These are phyloP conservation scores for Acyrthosiphon pisum DNA, from an alignment of 1,140 invertebrate genomes.

Conservation along the genomic window DNA sequence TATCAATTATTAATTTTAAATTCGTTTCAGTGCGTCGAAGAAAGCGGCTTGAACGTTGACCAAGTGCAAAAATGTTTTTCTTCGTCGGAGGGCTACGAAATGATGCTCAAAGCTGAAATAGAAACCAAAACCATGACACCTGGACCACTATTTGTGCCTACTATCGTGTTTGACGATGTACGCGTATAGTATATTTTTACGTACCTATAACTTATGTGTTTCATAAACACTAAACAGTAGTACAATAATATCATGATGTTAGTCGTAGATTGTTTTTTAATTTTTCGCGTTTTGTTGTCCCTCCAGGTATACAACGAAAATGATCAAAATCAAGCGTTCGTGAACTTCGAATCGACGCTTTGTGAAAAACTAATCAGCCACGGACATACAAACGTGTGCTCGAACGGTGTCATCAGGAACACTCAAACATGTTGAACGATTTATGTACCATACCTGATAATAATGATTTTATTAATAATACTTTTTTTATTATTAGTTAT, in stretches of 20 bases:
- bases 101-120: conserved; percentile 35
- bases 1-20: neutral
- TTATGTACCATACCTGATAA: neutral
- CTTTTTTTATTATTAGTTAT: neutral
- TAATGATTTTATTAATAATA: neutral
- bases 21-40: conserved; percentile 34
- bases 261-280: neutral
- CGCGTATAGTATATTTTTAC: neutral
- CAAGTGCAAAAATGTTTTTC: neutral
- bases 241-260: neutral
- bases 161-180: conserved; percentile 44
- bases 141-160: conserved; percentile 31
- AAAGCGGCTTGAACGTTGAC: neutral
- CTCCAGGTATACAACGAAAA: neutral
- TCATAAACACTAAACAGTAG: neutral
- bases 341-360: conserved; percentile 6
- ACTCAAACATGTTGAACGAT: neutral
- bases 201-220: too few species aligned
- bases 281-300: neutral
- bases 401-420: neutral
- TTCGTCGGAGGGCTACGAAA: conserved; percentile 16
- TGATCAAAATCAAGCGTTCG: conserved; percentile 3
- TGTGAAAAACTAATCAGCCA: neutral
- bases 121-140: conserved; percentile 26
- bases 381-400: neutral